These are phyloP conservation scores for Cheilosia urbana DNA, from an alignment of 2,888 invertebrate species.

Conservation along the genomic window DNA sequence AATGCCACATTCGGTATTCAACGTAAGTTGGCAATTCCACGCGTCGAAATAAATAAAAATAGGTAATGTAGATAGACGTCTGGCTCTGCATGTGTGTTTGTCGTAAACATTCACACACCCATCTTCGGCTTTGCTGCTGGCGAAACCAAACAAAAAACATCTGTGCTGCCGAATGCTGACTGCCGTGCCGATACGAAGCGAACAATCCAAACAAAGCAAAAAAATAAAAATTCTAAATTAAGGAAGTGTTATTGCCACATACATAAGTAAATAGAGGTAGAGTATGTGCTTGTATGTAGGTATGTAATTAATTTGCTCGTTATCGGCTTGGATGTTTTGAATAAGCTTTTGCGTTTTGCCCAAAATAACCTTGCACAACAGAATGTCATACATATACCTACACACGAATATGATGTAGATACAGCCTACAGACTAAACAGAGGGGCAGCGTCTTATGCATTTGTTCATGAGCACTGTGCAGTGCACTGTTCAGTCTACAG, in stretches of 20 bases:
- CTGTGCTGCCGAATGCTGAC: neutral
- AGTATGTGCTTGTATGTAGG: no score
- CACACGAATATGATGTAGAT: no score
- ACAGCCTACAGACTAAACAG: neutral
- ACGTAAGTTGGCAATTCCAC: no score
- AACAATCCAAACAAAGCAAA: slow-evolving; percentile 8
- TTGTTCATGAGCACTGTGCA: no score
- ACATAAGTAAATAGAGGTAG: neutral
- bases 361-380: neutral
- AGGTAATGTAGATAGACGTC: no score
- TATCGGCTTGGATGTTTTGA: neutral
- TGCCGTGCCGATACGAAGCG: neutral
- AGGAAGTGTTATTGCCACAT: slow-evolving; percentile 38
- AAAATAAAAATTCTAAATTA: neutral
- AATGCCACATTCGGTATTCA: no score
- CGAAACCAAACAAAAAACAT: slow-evolving; percentile 22
- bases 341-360: neutral
- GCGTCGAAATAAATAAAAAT: no score
- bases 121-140: no score
- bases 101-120: no score
- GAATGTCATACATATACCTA: neutral
- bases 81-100: no score
- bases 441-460: no score
- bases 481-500: no score
- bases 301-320: neutral